Conservation (phyloP, 30 jellyfish, hydroid and myxozoan genomes). For the Aurelia sp. region DNA sequence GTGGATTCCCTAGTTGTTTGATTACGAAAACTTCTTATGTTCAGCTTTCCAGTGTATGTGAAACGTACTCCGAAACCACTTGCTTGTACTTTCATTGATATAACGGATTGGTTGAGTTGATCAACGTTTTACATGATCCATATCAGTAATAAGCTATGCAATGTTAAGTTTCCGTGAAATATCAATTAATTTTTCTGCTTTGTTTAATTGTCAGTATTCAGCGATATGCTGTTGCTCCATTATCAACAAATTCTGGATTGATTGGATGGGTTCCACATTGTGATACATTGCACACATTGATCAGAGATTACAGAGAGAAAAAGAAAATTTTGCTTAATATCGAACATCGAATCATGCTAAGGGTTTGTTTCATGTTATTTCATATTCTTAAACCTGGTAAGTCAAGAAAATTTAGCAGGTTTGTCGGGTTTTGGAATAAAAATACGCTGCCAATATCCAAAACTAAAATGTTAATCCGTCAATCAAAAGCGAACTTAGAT, state of each 20-base stretch:
- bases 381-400: too few species aligned
- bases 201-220: constrained; percentile 56
- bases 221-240: constrained; percentile 96
- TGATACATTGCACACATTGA: constrained; percentile 96
- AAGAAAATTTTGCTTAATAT: constrained; percentile 84
- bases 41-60: not conserved
- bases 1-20: too few species aligned
- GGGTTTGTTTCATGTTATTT: constrained; percentile 30
- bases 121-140: not conserved
- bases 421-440: too few species aligned
- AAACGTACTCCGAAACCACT: not conserved
- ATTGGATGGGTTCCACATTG: constrained; percentile 99
- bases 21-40: too few species aligned
- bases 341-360: constrained; percentile 95
- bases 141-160: not conserved
- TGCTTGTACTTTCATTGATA: not conserved
- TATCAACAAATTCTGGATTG: constrained; percentile 97
- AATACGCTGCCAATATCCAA: too few species aligned
- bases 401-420: too few species aligned
- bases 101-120: not conserved
- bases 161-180: too few species aligned
- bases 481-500: too few species aligned
- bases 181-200: not conserved
- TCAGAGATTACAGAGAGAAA: constrained; percentile 95
- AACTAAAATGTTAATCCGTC: too few species aligned